Conservation (phyloP, 2,113 vertebrate genomes). For the Narcine bancroftii region DNA sequence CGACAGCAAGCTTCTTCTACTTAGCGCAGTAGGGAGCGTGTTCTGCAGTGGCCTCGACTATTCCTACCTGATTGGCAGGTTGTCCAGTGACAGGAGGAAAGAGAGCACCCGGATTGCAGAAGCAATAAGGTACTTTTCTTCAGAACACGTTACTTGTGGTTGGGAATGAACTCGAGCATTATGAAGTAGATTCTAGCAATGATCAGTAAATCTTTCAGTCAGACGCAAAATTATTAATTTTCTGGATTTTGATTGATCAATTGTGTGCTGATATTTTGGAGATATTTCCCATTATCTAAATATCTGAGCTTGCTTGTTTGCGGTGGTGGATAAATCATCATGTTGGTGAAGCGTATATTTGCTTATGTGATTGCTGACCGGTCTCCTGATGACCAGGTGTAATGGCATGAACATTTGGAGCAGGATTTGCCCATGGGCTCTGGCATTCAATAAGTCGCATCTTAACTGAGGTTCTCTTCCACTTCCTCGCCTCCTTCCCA, state of each 20-base stretch:
- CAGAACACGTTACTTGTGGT: background rate
- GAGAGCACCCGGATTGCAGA: conserved; percentile 92
- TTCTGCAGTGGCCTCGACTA: conserved; percentile 96
- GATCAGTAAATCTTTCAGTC: background rate
- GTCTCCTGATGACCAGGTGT: background rate
- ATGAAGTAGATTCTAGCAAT: background rate
- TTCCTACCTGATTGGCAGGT: conserved; percentile 86
- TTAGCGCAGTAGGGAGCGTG: conserved; percentile 86
- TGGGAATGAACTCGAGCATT: background rate
- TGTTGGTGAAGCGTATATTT: background rate
- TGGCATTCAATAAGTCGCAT: too few species aligned
- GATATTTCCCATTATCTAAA: background rate
- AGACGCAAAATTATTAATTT: background rate
- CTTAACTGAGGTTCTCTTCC: too few species aligned
- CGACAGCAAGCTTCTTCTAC: conserved; percentile 87
- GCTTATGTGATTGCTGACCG: background rate
- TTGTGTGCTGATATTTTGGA: too few species aligned
- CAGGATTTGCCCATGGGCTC: too few species aligned
- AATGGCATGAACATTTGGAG: too few species aligned
- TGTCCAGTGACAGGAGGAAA: conserved; percentile 89
- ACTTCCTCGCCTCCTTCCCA: too few species aligned
- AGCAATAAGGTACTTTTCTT: conserved; percentile 74
- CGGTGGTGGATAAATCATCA: background rate
- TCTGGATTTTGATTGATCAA: too few species aligned
- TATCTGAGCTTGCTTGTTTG: background rate